Evolutionary conservation across 2,797 vertebrate genomes (phyloP).

Genomic region (Anabas testudineus): DNA sequence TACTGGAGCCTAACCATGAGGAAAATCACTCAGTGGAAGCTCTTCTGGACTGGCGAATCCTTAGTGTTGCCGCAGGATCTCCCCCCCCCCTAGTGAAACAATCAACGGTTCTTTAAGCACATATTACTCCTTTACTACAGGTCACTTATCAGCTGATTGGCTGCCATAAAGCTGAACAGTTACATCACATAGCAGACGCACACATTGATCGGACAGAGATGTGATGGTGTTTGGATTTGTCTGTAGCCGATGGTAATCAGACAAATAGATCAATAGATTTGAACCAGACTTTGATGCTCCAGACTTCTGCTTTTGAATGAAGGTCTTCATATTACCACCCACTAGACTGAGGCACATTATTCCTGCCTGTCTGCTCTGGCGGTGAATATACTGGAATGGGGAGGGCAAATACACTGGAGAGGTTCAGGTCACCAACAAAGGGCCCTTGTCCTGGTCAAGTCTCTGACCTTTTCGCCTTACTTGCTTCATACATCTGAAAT

Average conservation of each 20-base stretch:
- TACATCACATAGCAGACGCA: constrained; percentile 44
- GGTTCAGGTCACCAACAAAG: constrained; percentile 88
- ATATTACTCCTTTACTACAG: constrained; percentile 56
- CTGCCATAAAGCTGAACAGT: constrained; percentile 23
- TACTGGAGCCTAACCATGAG: constrained; percentile 67
- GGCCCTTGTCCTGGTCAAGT: constrained; percentile 88
- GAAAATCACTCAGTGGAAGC: constrained; percentile 72
- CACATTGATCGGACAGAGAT: constrained; percentile 58
- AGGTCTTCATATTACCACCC: constrained; percentile 74
- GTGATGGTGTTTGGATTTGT: constrained; percentile 73
- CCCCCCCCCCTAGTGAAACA: constrained; percentile 57
- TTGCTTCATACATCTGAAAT: constrained; percentile 84
- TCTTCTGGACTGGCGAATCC: constrained; percentile 61
- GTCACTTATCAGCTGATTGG: constrained; percentile 64
- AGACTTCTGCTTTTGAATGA: constrained; percentile 75
- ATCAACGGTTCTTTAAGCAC: constrained; percentile 56
- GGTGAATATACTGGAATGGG: constrained; percentile 52
- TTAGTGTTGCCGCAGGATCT: constrained; percentile 54
- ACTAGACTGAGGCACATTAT: constrained; percentile 68
- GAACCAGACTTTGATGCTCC: constrained; percentile 76
- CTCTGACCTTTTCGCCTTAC: constrained; percentile 74
- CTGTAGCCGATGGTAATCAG: constrained; percentile 75
- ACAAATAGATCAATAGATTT: constrained; percentile 76
- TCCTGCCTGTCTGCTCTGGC: constrained; percentile 64
- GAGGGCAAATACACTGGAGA: constrained; percentile 75